phyloP scores from a whole-genome alignment of 2,797 vertebrate species.

The Dendrocincla fuliginosa region DNA sequence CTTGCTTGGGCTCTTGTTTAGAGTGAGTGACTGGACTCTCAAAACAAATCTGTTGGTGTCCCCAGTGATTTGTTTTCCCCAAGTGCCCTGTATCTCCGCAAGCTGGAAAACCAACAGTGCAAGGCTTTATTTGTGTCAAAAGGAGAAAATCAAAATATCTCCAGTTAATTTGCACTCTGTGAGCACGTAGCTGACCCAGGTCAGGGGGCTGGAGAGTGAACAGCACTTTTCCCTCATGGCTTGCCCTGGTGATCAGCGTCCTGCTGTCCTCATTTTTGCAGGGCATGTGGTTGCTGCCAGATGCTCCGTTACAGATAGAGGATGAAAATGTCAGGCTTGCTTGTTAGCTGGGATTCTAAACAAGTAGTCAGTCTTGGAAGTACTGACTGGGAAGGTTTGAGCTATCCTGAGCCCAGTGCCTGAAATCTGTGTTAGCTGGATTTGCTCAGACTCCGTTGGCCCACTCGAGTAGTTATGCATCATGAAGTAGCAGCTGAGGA shows the following conservation, averaged over 20 bases:
- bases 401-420: rapidly evolving
- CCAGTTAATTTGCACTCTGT: neutral
- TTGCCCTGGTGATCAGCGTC: neutral
- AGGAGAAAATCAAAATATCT: neutral
- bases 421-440: neutral
- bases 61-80: neutral
- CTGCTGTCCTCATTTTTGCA: neutral
- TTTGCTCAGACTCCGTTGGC: neutral
- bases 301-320: neutral
- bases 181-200: neutral
- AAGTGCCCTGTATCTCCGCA: neutral
- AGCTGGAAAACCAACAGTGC: neutral
- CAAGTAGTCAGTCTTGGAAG: neutral
- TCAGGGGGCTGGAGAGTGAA: neutral
- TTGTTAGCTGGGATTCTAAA: neutral
- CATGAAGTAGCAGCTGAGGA: neutral
- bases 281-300: neutral
- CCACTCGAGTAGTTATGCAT: neutral
- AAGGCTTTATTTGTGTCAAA: neutral
- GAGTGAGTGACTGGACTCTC: neutral
- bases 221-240: neutral
- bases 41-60: neutral
- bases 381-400: neutral
- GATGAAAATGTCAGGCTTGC: neutral
- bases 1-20: slow-evolving; percentile 27